These are phyloP conservation scores for Glaucopsyche alexis DNA, from an alignment of 2,888 invertebrate species.

Conservation along the genomic window DNA sequence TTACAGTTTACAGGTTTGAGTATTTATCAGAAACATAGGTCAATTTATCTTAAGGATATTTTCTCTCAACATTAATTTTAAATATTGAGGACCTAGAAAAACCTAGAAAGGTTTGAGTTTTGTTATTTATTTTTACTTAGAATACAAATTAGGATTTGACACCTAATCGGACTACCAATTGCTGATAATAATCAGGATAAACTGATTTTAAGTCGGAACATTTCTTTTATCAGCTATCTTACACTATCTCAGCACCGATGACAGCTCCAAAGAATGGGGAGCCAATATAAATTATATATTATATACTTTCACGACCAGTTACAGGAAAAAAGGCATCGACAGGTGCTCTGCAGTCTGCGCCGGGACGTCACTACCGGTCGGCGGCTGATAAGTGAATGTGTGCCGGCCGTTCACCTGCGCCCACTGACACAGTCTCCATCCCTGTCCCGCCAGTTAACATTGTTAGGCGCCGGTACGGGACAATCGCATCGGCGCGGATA, in stretches of 20 bases:
- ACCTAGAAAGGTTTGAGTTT: too few species aligned
- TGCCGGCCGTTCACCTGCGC: slow-evolving; percentile 76
- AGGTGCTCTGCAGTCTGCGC: slow-evolving; percentile 49
- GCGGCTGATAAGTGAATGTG: slow-evolving; percentile 73
- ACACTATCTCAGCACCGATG: slow-evolving; percentile 1
- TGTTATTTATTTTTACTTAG: too few species aligned
- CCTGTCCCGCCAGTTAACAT: slow-evolving; percentile 49
- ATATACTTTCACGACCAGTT: slow-evolving; percentile 43
- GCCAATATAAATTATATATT: slow-evolving; percentile 39
- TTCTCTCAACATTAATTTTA: too few species aligned
- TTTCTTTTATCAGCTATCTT: slow-evolving; percentile 16
- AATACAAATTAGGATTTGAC: too few species aligned
- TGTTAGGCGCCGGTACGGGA: slow-evolving; percentile 43
- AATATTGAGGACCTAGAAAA: too few species aligned
- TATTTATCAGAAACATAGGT: not conserved
- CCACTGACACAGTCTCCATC: slow-evolving; percentile 66
- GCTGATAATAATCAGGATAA: too few species aligned
- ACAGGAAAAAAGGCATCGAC: slow-evolving; percentile 50
- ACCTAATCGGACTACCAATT: too few species aligned
- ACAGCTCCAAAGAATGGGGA: slow-evolving; percentile 14
- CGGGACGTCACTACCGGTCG: slow-evolving; percentile 64
- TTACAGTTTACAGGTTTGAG: not conserved
- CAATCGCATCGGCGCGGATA: slow-evolving; percentile 47
- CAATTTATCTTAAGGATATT: too few species aligned
- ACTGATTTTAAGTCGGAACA: not conserved